phyloP scores from a whole-genome alignment of 2,888 invertebrate genomes.

The Harpalus rufipes region DNA sequence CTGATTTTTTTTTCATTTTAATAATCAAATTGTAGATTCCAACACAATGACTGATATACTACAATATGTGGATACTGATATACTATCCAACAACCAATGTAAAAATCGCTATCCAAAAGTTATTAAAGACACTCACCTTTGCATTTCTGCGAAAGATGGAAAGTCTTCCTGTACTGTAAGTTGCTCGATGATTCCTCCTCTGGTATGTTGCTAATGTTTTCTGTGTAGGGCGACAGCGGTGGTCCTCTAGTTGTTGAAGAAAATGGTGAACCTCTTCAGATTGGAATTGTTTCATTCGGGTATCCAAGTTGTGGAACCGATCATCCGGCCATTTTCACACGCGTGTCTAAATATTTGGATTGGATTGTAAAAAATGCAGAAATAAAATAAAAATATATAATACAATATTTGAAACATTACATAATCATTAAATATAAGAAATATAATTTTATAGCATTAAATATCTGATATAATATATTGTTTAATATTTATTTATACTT shows the following conservation, averaged over 20 bases:
- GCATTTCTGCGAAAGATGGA: conserved; percentile 68
- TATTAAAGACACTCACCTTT: conserved; percentile 68
- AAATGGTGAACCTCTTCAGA: conserved; percentile 67
- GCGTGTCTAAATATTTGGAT: conserved; percentile 70
- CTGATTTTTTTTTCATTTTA: conserved; percentile 5
- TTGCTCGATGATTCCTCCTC: not conserved
- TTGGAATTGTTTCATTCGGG: conserved; percentile 72
- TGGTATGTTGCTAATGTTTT: conserved; percentile 7
- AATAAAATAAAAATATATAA: not conserved
- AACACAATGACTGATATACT: conserved; percentile 25
- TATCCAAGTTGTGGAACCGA: conserved; percentile 70
- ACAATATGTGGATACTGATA: conserved; percentile 38
- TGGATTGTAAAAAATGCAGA: conserved; percentile 69
- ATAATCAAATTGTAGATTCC: conserved; percentile 15
- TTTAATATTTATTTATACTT: no score
- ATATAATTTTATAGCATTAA: no score
- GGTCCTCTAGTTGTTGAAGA: conserved; percentile 70
- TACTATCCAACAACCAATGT: conserved; percentile 27
- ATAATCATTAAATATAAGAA: not conserved
- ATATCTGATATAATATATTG: no score
- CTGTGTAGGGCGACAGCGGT: conserved; percentile 72
- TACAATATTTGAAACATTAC: not conserved
- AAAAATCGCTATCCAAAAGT: conserved; percentile 57
- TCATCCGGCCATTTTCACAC: conserved; percentile 71
- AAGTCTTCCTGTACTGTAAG: conserved; percentile 70